Evolutionary conservation across 2,797 vertebrate genomes (phyloP).

Genomic region (Channallabes apus): DNA sequence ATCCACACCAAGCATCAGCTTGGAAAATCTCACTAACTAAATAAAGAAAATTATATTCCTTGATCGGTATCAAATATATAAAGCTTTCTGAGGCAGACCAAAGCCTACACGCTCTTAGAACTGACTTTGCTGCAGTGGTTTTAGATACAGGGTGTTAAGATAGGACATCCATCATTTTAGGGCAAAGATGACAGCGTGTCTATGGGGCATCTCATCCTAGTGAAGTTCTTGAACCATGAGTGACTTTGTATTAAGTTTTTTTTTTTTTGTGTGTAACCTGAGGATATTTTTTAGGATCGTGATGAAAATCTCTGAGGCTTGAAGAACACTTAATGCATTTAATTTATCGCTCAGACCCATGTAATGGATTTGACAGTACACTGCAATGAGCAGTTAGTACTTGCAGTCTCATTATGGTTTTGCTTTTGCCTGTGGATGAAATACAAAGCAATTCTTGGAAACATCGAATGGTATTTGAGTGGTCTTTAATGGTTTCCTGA

Average conservation of each 20-base stretch:
- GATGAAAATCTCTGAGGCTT: conserved; percentile 76
- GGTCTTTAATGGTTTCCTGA: conserved; percentile 42
- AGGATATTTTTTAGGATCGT: conserved; percentile 70
- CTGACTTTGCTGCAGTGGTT: conserved; percentile 27
- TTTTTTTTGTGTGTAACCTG: conserved; percentile 61
- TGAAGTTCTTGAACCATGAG: conserved; percentile 45
- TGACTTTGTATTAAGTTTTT: conserved; percentile 64
- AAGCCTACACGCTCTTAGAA: conserved; percentile 22
- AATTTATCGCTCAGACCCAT: conserved; percentile 65
- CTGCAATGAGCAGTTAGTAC: conserved; percentile 12
- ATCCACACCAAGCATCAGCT: background rate
- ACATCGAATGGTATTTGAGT: conserved; percentile 42
- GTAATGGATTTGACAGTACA: conserved; percentile 57
- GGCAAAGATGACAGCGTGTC: conserved; percentile 41
- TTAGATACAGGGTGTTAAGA: conserved; percentile 20
- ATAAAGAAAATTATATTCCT: conserved; percentile 26
- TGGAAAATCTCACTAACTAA: background rate
- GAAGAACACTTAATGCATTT: conserved; percentile 65
- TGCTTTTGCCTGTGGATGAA: conserved; percentile 25
- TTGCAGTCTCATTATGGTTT: conserved; percentile 21
- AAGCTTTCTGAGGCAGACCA: conserved; percentile 37
- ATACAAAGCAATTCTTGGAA: conserved; percentile 51
- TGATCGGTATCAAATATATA: conserved; percentile 31
- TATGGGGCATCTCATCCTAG: conserved; percentile 32
- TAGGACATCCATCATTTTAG: conserved; percentile 48